Conservation (phyloP, 2,113 vertebrate species). For the Ancistrus triradiatus region DNA sequence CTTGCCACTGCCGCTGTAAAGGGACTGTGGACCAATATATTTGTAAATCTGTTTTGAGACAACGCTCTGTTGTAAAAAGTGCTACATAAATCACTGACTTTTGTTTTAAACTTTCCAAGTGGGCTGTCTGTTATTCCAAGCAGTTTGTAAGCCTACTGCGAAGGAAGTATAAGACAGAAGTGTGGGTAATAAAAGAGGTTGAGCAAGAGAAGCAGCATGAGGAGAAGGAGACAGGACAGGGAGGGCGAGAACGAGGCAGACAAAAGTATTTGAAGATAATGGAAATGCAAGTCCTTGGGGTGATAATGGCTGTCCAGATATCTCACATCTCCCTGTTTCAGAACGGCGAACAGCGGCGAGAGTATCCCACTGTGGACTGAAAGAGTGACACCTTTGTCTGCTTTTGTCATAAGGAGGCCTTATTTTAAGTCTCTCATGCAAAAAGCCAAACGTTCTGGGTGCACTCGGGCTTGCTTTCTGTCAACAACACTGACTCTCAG, state of each 20-base stretch:
- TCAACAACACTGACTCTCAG: not conserved
- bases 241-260: not conserved
- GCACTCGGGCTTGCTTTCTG: not conserved
- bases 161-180: too few relatives aligned
- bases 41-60: too few relatives aligned
- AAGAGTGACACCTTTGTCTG: not conserved
- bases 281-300: conserved; percentile 7
- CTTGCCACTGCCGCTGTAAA: too few relatives aligned
- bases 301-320: conserved; percentile 19
- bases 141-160: too few relatives aligned
- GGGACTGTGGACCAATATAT: too few relatives aligned
- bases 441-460: not conserved
- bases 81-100: too few relatives aligned
- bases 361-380: not conserved
- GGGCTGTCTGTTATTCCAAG: too few relatives aligned
- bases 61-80: too few relatives aligned
- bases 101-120: too few relatives aligned
- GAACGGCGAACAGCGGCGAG: conserved; percentile 1
- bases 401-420: not conserved
- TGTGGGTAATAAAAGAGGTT: not conserved
- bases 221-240: not conserved
- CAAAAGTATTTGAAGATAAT: conserved; percentile 6
- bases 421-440: not conserved
- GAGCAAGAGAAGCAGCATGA: not conserved
- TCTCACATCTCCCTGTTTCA: conserved; percentile 8